Percentiles rank a stretch among this genome's conserved stretches.
Conservation (phyloP, 1,140 invertebrate species). For the Drosophila yakuba region DNA sequence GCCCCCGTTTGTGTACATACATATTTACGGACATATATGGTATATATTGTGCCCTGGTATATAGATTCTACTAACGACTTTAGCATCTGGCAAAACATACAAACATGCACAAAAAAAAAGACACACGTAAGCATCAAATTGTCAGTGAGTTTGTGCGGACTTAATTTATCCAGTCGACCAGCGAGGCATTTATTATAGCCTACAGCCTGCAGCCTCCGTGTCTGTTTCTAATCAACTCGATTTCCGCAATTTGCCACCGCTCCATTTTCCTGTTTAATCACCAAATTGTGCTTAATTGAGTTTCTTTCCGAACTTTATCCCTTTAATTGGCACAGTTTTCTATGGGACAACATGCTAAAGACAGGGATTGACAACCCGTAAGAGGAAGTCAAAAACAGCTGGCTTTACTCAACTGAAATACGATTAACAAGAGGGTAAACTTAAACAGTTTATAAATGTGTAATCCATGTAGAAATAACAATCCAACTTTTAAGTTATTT, state of each 20-base stretch:
- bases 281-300: conserved; percentile 35
- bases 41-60: conserved; percentile 16
- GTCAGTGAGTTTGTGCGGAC: conserved; percentile 36
- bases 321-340: conserved; percentile 19
- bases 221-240: conserved; percentile 45
- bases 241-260: conserved; percentile 39
- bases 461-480: background rate
- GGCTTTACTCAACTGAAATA: background rate
- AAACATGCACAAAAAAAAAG: background rate
- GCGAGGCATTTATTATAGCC: conserved; percentile 30
- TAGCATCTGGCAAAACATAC: conserved; percentile 22
- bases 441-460: background rate
- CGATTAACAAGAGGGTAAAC: background rate
- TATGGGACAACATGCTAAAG: conserved; percentile 8
- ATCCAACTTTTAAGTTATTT: too few relatives aligned
- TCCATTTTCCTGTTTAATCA: conserved; percentile 31
- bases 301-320: conserved; percentile 7
- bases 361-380: conserved; percentile 18
- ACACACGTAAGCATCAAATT: conserved; percentile 39
- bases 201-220: conserved; percentile 1
- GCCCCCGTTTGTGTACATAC: conserved; percentile 6
- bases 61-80: conserved; percentile 30
- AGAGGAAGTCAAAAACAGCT: background rate
- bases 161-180: conserved; percentile 39
- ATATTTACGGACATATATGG: background rate